These are phyloP conservation scores for Sisyra terminalis DNA, from an alignment of 2,888 invertebrate species.

Conservation along the genomic window DNA sequence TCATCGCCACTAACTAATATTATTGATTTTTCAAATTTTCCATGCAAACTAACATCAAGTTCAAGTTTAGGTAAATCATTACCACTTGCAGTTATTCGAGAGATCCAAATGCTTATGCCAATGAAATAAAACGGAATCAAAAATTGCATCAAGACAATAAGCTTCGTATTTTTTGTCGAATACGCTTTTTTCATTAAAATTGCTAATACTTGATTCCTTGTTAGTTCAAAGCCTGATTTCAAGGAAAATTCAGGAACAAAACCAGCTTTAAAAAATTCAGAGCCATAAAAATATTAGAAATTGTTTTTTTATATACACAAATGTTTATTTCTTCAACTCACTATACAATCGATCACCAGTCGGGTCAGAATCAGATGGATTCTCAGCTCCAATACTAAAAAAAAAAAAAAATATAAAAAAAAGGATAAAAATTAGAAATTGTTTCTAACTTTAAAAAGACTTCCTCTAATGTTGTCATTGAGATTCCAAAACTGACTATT, in stretches of 20 bases:
- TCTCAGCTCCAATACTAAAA: slow-evolving; percentile 18
- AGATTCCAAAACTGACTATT: slow-evolving; percentile 55
- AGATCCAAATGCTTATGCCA: slow-evolving; percentile 41
- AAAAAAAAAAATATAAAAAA: too few species aligned
- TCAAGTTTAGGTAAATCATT: slow-evolving; percentile 34
- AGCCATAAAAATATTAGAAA: not conserved
- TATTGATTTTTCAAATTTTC: too few species aligned
- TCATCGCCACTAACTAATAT: too few species aligned
- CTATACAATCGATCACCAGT: not conserved
- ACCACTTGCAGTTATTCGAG: slow-evolving; percentile 29
- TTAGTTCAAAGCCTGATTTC: slow-evolving; percentile 16
- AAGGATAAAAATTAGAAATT: too few species aligned
- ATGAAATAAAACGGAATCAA: slow-evolving; percentile 49
- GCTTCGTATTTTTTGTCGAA: slow-evolving; percentile 42
- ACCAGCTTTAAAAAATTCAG: slow-evolving; percentile 16
- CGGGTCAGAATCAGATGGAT: slow-evolving; percentile 2
- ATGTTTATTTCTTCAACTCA: not conserved
- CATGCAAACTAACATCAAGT: slow-evolving; percentile 25
- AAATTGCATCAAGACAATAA: slow-evolving; percentile 46
- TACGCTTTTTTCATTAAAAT: slow-evolving; percentile 25
- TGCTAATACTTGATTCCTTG: slow-evolving; percentile 22
- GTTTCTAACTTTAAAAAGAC: slow-evolving; percentile 50
- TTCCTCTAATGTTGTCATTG: slow-evolving; percentile 67
- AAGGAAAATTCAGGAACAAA: slow-evolving; percentile 15
- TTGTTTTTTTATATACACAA: not conserved